Percentiles rank a stretch among this genome's conserved stretches.
phyloP scores from a whole-genome alignment of 64 coral and sea anemone species.

The Stichodactyla mertensii region DNA sequence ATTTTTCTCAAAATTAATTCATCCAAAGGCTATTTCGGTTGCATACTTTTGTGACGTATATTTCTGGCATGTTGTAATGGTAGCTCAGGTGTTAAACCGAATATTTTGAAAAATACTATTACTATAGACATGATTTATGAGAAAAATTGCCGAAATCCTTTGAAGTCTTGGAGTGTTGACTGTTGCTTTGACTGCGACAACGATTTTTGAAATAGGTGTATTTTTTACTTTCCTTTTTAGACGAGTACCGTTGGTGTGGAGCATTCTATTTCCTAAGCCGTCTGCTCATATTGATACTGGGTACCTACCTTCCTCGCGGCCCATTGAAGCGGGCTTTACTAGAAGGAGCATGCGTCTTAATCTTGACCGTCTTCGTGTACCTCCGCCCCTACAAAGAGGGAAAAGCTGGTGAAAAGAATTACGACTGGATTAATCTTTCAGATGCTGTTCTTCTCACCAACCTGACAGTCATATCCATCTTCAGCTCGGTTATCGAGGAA shows the following conservation, averaged over 20 bases:
- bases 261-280: constrained; percentile 76
- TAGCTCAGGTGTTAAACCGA: too few relatives aligned
- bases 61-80: too few relatives aligned
- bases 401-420: not conserved
- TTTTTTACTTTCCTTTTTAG: not conserved
- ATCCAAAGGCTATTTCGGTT: too few relatives aligned
- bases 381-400: constrained; percentile 63
- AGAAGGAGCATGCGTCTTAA: constrained; percentile 33
- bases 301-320: constrained; percentile 6
- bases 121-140: too few relatives aligned
- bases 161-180: too few relatives aligned
- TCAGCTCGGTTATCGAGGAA: constrained; percentile 38
- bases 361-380: constrained; percentile 45
- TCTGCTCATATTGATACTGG: constrained; percentile 24
- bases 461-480: constrained; percentile 48
- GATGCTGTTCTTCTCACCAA: constrained; percentile 58
- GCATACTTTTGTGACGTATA: too few relatives aligned
- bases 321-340: constrained; percentile 24
- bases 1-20: too few relatives aligned
- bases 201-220: too few relatives aligned
- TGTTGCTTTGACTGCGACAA: too few relatives aligned
- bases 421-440: constrained; percentile 58
- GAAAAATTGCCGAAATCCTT: too few relatives aligned
- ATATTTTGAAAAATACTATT: too few relatives aligned
- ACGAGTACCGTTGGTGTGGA: constrained; percentile 62